Percentiles rank a stretch among this genome's conserved stretches.
Evolutionary conservation across 2,888 invertebrate species (phyloP).

Genomic region (Bhutanitis thaidina): DNA sequence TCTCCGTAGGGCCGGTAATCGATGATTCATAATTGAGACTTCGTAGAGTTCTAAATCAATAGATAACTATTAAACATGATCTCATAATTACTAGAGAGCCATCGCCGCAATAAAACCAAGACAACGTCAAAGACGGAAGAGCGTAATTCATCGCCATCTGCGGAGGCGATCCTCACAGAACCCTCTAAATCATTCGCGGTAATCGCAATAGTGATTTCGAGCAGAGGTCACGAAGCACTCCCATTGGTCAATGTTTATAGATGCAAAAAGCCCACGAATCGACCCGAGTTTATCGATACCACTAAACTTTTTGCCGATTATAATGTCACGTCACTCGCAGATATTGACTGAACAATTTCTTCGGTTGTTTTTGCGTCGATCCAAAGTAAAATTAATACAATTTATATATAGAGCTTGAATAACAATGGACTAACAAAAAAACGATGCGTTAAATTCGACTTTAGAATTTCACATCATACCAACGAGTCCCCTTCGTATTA

Average conservation of each 20-base stretch:
- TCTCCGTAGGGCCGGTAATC: constrained; percentile 57
- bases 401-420: constrained; percentile 5
- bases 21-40: constrained; percentile 71
- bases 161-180: constrained; percentile 62
- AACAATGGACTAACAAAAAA: constrained; percentile 38
- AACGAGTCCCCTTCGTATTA: constrained; percentile 52
- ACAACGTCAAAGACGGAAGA: constrained; percentile 66
- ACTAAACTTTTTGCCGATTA: constrained; percentile 50
- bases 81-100: constrained; percentile 66
- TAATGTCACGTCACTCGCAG: constrained; percentile 46
- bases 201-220: constrained; percentile 69
- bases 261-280: constrained; percentile 51
- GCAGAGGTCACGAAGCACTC: constrained; percentile 69
- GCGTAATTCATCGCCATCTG: constrained; percentile 71
- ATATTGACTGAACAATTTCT: constrained; percentile 36
- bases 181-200: constrained; percentile 67
- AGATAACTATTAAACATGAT: constrained; percentile 72
- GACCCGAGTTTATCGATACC: constrained; percentile 46
- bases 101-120: constrained; percentile 64
- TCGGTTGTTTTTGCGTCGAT: constrained; percentile 37
- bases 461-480: constrained; percentile 44
- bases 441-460: constrained; percentile 31
- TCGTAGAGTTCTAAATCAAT: constrained; percentile 69
- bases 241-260: constrained; percentile 60
- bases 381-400: constrained; percentile 10